Conservation (phyloP, 2,797 vertebrate genomes). For the Girardinus metallicus region DNA sequence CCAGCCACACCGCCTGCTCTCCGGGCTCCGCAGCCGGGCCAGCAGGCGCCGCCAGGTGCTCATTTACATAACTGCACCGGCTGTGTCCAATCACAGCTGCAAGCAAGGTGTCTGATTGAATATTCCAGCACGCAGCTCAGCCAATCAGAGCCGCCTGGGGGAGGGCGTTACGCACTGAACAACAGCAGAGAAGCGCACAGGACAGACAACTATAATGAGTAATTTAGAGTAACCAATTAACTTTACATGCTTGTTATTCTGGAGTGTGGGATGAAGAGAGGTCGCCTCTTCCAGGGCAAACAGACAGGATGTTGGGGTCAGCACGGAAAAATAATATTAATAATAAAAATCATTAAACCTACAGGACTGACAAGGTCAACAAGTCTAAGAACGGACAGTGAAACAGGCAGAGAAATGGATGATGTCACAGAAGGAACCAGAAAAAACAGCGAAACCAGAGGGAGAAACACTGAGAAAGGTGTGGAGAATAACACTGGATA, state of each 20-base stretch:
- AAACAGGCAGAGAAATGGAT: no score
- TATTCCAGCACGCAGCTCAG: slow-evolving; percentile 51
- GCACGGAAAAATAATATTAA: not conserved
- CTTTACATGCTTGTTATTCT: not conserved
- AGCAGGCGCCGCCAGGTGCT: slow-evolving; percentile 84
- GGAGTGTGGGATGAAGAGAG: not conserved
- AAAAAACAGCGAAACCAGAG: not conserved
- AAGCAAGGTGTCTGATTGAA: slow-evolving; percentile 75
- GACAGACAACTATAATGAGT: not conserved
- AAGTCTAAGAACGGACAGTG: no score
- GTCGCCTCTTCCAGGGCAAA: not conserved
- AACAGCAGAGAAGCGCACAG: slow-evolving; percentile 25
- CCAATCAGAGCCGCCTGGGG: slow-evolving; percentile 72
- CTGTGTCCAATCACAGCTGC: slow-evolving; percentile 75
- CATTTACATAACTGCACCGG: slow-evolving; percentile 85
- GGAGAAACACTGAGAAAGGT: not conserved
- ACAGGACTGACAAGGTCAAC: not conserved
- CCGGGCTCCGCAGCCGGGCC: slow-evolving; percentile 52
- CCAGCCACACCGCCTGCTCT: slow-evolving; percentile 35
- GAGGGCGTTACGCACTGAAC: slow-evolving; percentile 59
- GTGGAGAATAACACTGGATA: not conserved
- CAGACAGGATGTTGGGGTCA: not conserved
- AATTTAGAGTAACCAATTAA: not conserved
- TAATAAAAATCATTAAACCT: not conserved
- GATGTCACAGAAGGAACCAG: not conserved